Base-by-base conservation (phyloP, 2,113 vertebrate genomes). In the Sclerurus mexicanus region DNA sequence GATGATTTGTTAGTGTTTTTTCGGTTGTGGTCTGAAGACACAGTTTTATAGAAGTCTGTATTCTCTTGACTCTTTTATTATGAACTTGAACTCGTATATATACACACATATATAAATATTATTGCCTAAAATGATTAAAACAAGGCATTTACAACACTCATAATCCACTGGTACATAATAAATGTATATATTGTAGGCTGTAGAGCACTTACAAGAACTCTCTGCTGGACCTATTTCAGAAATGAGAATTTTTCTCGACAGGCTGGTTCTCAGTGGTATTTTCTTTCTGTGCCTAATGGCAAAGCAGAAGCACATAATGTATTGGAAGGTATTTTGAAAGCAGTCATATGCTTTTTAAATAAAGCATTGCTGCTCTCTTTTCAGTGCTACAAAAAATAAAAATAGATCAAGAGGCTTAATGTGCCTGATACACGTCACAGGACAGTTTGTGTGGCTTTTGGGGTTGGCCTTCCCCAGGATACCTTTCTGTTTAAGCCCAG, bases 261-360 rank as follows among this genome's bases (percentile, higher is more conserved):
- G 83, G 5, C 59, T 81, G 52, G 8, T 82, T 86, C 77, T 50
- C 79, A 71, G 17, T 55, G 33, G 47, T 92, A 18, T 12, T 76
- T 82, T 63, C 33, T 72, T 71, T 52, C 23, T n/a, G 13, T 73
- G n/a, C 47, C 52, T 87, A 37, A 87, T 68, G 53, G 84, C 78
- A 91, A 87, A 95, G 66, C 66, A 89, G 42, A 94, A 95, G 25
- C 44, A 25, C 44, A 28, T 77, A 75, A 72, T 72, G 28, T 35
- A 47, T 85, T 56, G 81, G 62, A 79, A 91, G 30, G 30, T 69
- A 31, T 94, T 94, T 91, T 89, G 91, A 76, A 93, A 91, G 64
- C 71, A 83, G 87, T 56, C 66, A 62, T 59, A 13, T 66, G 78
- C 66, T 93, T 72, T 91, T 88, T 68, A 85, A 91, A 79, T 82